Conservation (phyloP, 2,888 invertebrate genomes). For the Euphydryas editha region DNA sequence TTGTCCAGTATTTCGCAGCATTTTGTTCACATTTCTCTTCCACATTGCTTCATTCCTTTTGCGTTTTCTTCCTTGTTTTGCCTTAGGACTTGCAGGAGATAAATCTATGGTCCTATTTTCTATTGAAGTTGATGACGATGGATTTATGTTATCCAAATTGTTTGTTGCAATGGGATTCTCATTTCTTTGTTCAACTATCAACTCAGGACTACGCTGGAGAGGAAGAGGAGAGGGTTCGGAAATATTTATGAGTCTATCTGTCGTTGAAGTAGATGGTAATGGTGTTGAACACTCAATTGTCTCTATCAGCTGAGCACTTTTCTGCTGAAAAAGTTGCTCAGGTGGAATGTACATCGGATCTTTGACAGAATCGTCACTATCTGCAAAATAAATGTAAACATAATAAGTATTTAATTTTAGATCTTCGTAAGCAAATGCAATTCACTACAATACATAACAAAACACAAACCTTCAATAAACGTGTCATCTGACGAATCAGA, state of each 20-base stretch:
- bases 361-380: slow-evolving; percentile 11
- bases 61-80: slow-evolving; percentile 15
- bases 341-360: too few species aligned
- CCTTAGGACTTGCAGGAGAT: slow-evolving; percentile 10
- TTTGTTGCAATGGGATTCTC: slow-evolving; percentile 9
- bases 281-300: slow-evolving; percentile 5
- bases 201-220: slow-evolving; percentile 6
- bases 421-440: slow-evolving; percentile 10
- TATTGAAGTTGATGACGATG: too few species aligned
- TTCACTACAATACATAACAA: slow-evolving; percentile 9
- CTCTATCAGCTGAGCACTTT: slow-evolving; percentile 4
- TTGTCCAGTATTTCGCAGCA: slow-evolving; percentile 11
- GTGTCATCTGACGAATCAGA: slow-evolving; percentile 7
- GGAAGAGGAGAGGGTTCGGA: slow-evolving; percentile 3
- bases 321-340: slow-evolving; percentile 7
- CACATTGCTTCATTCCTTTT: slow-evolving; percentile 15
- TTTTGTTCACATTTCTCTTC: slow-evolving; percentile 17
- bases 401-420: slow-evolving; percentile 1
- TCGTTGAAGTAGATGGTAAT: neutral
- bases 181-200: slow-evolving; percentile 7
- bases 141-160: neutral
- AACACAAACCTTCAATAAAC: slow-evolving; percentile 9
- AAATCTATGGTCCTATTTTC: slow-evolving; percentile 5
- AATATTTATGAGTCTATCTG: slow-evolving; percentile 4
- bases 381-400: slow-evolving; percentile 10